A percentile compares a stretch with the other conserved stretches of the same genome.
phyloP scores from a whole-genome alignment of 2,113 vertebrate genomes.

The Oplegnathus fasciatus region DNA sequence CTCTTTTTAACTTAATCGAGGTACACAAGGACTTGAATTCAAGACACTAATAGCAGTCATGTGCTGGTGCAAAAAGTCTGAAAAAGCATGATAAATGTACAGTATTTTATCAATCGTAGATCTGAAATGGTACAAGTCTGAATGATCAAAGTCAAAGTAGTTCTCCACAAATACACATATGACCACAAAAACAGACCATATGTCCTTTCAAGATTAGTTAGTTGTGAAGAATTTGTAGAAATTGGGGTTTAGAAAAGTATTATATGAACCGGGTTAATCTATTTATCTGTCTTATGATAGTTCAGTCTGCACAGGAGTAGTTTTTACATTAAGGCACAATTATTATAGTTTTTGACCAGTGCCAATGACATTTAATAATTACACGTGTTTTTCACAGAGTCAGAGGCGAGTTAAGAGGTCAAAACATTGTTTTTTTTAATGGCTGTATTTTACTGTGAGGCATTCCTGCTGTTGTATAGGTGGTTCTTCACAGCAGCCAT shows the following conservation, averaged over 20 bases:
- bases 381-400: background rate
- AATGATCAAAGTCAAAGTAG: background rate
- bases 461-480: background rate
- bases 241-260: background rate
- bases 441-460: background rate
- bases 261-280: background rate
- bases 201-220: background rate
- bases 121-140: background rate
- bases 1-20: background rate
- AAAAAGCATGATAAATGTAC: background rate
- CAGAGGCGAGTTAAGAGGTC: too few relatives aligned
- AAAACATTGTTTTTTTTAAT: background rate
- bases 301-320: background rate
- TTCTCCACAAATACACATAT: background rate
- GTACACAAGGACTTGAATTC: background rate
- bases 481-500: background rate
- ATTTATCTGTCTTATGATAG: too few relatives aligned
- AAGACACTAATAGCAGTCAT: background rate
- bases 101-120: background rate
- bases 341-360: background rate
- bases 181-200: background rate
- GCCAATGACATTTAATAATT: background rate
- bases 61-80: background rate
- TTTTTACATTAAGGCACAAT: background rate
- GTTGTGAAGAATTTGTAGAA: constrained; percentile 1